These are phyloP conservation scores for Simalia tracyae DNA, from an alignment of 2,797 vertebrate species.

Conservation along the genomic window DNA sequence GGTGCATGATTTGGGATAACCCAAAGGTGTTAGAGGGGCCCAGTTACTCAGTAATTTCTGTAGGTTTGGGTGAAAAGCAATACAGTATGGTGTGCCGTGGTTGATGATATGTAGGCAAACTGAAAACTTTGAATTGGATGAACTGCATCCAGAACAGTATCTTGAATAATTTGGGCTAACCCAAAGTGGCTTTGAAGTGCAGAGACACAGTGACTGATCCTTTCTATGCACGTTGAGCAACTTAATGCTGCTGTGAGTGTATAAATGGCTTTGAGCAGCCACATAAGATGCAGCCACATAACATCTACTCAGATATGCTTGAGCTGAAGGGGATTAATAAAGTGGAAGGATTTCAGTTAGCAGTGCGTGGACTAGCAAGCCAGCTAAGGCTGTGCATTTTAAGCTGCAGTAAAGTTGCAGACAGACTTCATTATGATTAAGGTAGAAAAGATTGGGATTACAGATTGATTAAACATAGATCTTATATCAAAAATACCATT, in stretches of 20 bases:
- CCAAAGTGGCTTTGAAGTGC: neutral
- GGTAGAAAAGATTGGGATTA: neutral
- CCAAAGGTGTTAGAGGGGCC: neutral
- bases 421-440: neutral
- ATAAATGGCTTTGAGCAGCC: neutral
- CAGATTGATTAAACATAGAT: neutral
- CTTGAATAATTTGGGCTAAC: neutral
- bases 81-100: neutral
- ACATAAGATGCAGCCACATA: neutral
- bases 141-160: neutral
- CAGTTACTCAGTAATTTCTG: neutral
- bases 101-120: neutral
- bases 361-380: neutral
- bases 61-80: neutral
- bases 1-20: neutral
- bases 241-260: neutral
- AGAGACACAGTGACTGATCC: neutral
- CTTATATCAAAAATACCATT: neutral
- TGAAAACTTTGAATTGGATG: neutral
- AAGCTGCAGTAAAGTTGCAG: neutral
- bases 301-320: neutral
- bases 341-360: conserved; percentile 30
- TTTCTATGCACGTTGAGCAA: neutral
- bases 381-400: neutral
- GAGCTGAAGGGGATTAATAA: conserved; percentile 11